Percentiles rank a stretch among this genome's conserved stretches.
Conservation (phyloP, 2,113 vertebrate genomes). For the Xiphophorus couchianus region DNA sequence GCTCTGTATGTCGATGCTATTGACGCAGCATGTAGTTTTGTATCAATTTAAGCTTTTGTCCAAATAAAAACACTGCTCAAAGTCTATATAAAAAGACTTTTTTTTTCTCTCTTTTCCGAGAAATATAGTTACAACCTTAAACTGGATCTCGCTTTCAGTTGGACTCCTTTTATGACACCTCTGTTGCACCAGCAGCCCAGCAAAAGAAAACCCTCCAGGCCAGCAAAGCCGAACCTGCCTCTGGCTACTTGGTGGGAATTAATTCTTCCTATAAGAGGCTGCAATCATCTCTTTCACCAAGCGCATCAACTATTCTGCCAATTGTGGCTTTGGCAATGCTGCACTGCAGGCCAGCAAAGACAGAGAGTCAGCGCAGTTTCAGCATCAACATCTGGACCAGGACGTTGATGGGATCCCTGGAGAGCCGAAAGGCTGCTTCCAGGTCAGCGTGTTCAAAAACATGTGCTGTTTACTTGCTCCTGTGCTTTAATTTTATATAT, state of each 20-base stretch:
- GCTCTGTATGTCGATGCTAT: background rate
- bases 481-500: too few species aligned
- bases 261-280: background rate
- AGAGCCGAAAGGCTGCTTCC: background rate
- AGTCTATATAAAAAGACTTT: background rate
- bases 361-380: background rate
- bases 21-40: background rate
- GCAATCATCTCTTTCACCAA: conserved; percentile 1
- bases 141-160: background rate
- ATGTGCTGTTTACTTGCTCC: background rate
- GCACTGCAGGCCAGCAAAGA: background rate
- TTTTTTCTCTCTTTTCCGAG: background rate
- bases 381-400: conserved; percentile 3
- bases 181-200: background rate
- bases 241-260: background rate
- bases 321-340: background rate
- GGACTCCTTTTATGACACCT: background rate
- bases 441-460: background rate
- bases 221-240: background rate
- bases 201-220: background rate
- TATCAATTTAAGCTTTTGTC: background rate
- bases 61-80: background rate
- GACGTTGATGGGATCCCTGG: background rate
- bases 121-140: background rate
- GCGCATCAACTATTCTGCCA: background rate